Base-by-base conservation (phyloP, 1,140 invertebrate species). In the Charaxes varanes region DNA sequence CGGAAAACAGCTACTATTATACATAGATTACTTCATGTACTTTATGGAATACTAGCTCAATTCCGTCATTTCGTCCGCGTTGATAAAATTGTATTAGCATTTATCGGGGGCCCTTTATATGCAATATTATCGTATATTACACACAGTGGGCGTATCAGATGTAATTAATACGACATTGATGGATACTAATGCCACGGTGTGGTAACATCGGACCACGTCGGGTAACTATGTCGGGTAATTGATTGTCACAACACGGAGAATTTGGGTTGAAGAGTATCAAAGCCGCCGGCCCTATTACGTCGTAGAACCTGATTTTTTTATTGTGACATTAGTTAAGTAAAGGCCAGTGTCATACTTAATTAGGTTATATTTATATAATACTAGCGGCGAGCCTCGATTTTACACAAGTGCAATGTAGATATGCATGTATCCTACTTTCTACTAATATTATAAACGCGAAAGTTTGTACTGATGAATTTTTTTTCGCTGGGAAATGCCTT, bases 161-260 rank as follows among this genome's bases (percentile, higher is more conserved):
- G 62, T 74, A 74, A 74, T 78, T 72, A 74, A 73, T 70, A 40
- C 56, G 70, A 78, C 73, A 55, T 68, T 78, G 73, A 78, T 78
- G 68, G 73, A 78, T 78, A 63, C 68, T 72, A 78, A 74, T 74
- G 70, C 68, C n/a, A n/a, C n/a, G 54, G 53, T 61, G 57, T 44
- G 22, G 54, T 57, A 52, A 60, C 52, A 62, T 59, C 62, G 53
- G 53, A 21, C 52, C 27, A n/a, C n/a, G n/a, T n/a, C n/a, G n/a
- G n/a, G n/a, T n/a, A n/a, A n/a, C n/a, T n/a, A n/a, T 40, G 19
- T 26, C 53, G 62, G 64, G 50, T 73, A 68, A 76, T 66, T 69
- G 65, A 71, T 69, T 71, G 67, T 71, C 64, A 71, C 61, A 73
- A 73, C 63, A 69, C 19, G 40, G 44, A 41, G 27, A 52, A 45